Evolutionary conservation across 1,140 invertebrate genomes (phyloP).

Genomic region (Diorhabda carinulata): DNA sequence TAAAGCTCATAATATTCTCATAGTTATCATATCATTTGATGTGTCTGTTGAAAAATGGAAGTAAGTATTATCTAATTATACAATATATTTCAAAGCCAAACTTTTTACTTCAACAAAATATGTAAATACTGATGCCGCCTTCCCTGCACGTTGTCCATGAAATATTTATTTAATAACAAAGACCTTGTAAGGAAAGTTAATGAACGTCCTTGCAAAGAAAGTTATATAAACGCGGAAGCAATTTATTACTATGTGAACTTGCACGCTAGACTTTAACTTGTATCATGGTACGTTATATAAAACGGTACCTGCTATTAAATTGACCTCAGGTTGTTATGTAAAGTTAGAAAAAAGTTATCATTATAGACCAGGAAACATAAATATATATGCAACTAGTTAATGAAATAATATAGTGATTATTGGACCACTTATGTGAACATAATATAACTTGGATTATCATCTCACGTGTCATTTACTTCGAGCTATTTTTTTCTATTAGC

Average conservation of each 20-base stretch:
- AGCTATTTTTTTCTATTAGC: no score
- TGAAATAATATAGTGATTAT: no score
- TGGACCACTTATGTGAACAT: no score
- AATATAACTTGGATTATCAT: no score
- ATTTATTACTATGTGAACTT: background rate
- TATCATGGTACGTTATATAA: background rate
- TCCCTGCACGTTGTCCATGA: conserved; percentile 6
- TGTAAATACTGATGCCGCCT: background rate
- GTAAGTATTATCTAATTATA: no score
- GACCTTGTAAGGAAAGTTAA: conserved; percentile 9
- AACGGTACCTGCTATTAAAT: background rate
- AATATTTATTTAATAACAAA: background rate
- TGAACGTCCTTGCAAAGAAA: conserved; percentile 23
- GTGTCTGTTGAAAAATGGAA: no score
- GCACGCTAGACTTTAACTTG: background rate
- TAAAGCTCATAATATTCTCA: no score
- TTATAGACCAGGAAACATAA: background rate
- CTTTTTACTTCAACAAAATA: no score
- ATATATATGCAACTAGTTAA: background rate
- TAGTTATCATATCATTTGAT: no score
- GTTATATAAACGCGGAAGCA: conserved; percentile 4
- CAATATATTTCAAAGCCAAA: no score
- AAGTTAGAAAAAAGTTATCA: background rate
- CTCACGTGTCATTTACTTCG: no score
- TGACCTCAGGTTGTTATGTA: background rate